Evolutionary conservation across 2,797 vertebrate species (phyloP).

Genomic region (Chaunax sp.): DNA sequence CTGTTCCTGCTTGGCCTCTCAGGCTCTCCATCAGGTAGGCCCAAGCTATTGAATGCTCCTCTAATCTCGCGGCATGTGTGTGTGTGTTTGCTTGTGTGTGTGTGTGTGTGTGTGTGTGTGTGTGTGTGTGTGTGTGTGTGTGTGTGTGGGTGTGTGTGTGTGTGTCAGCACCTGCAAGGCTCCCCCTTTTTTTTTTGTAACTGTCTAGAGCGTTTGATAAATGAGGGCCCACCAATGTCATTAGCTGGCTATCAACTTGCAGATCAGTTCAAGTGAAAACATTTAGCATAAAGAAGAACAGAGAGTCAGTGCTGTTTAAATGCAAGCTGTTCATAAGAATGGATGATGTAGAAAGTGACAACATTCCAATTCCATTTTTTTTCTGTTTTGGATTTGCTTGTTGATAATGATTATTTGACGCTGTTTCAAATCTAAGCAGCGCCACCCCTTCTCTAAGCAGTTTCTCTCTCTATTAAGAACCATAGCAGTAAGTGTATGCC

Average conservation of each 20-base stretch:
- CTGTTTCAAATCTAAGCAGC: slow-evolving; percentile 32
- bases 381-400: slow-evolving; percentile 3
- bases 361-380: neutral
- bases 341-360: slow-evolving; percentile 1
- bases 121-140: slow-evolving; percentile 23
- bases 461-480: slow-evolving; percentile 32
- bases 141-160: slow-evolving; percentile 33
- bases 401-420: slow-evolving; percentile 23
- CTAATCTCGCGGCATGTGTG: slow-evolving; percentile 73
- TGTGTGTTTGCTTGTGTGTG: slow-evolving; percentile 19
- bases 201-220: slow-evolving; percentile 29
- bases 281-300: slow-evolving; percentile 18
- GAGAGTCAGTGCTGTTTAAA: neutral
- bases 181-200: slow-evolving; percentile 1
- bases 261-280: slow-evolving; percentile 30
- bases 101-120: slow-evolving; percentile 20
- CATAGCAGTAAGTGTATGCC: slow-evolving; percentile 34
- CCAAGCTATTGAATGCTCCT: slow-evolving; percentile 62
- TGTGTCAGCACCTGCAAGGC: slow-evolving; percentile 23
- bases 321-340: slow-evolving; percentile 11
- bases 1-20: slow-evolving; percentile 83
- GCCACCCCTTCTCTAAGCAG: slow-evolving; percentile 16
- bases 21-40: slow-evolving; percentile 79
- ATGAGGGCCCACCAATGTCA: slow-evolving; percentile 12
- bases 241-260: slow-evolving; percentile 23